Evolutionary conservation across 2,113 vertebrate genomes (phyloP).

Genomic region (Loxodonta africana): DNA sequence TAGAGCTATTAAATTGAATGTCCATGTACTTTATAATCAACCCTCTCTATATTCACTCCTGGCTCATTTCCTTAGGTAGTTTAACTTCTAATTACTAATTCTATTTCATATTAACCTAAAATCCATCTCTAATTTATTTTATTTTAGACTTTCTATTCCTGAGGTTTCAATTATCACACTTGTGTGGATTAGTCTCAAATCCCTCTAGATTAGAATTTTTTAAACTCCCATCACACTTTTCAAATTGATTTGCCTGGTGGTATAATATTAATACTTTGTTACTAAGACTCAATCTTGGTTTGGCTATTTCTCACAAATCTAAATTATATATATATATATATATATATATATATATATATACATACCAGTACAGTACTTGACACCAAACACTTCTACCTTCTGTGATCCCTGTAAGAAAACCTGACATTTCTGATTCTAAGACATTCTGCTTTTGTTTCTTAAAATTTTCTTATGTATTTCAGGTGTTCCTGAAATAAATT

Average conservation of each 20-base stretch:
- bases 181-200: not conserved
- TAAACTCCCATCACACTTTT: not conserved
- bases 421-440: not conserved
- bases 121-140: not conserved
- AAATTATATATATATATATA: not conserved
- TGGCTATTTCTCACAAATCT: not conserved
- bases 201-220: not conserved
- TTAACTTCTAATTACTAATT: constrained; percentile 22
- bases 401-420: not conserved
- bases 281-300: not conserved
- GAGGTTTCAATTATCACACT: not conserved
- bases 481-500: not conserved
- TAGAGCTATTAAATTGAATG: not conserved
- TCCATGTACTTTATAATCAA: not conserved
- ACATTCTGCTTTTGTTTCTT: not conserved
- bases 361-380: not conserved
- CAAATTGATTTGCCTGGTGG: not conserved
- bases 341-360: too few relatives aligned
- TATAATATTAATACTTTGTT: not conserved
- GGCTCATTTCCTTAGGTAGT: not conserved
- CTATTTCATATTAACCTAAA: not conserved
- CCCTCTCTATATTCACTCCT: not conserved
- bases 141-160: not conserved
- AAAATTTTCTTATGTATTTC: not conserved
- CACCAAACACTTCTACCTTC: not conserved